Base-by-base conservation (phyloP, 2,888 invertebrate species). In the Synergus umbraculus region DNA sequence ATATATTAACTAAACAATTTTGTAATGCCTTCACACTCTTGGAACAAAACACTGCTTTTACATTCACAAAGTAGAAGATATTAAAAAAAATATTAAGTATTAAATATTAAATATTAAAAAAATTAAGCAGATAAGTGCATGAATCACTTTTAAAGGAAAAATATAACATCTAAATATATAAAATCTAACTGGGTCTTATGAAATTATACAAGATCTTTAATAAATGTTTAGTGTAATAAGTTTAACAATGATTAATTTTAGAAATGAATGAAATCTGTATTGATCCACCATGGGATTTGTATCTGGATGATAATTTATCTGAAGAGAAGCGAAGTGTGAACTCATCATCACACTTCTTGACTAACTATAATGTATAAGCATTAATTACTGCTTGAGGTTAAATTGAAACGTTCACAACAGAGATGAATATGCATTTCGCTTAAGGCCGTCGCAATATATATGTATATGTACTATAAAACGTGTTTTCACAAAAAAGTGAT, bases 311-410 rank as follows among this genome's bases (percentile, higher is more conserved):
- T 43, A 66, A 66, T 18, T 66, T 18, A 66, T 22, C 29, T 49
- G 54, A 13, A 69, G 49, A 49, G 54, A 37, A 73, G 69, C 37
- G 46, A 73, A 37, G 69, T 22, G 69, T 15, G 49, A 73, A 49
- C 69, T 49, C 29, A 54, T 73, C 73, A 73, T 54, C 73, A n/a
- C n/a, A 29, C 10, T 73, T 73, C 69, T 73, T n/a, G 54, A 37
- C 37, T 58, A 54, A 54, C 37, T 54, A 49, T 73, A 73, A 73
- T 37, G 37, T 73, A 73, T 54, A 73, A 73, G 73, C 54, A 73
- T 73, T 73, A 73, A 54, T 54, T 73, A 73, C 54, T 29, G 73
- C 73, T 58, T 73, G 73, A n/a, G 73, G 73, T 73, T 73, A 73
- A 73, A 73, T 58, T 73, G 73, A 73, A 73, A 54, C 73, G 54